These are phyloP conservation scores for Scytalopus superciliaris DNA, from an alignment of 2,113 vertebrate genomes.

Conservation along the genomic window DNA sequence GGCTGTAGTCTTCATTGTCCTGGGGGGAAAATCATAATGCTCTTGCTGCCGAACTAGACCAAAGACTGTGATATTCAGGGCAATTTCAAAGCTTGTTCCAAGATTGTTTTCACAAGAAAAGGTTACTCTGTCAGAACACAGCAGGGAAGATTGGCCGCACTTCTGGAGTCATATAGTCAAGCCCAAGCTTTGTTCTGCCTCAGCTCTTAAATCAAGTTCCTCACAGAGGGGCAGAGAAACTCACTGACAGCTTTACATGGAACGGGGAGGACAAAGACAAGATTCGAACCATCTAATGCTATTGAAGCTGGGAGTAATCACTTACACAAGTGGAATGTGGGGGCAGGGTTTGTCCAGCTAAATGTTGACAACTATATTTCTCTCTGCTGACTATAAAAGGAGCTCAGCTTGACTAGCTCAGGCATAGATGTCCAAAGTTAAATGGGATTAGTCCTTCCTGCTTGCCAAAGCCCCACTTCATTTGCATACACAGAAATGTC, in stretches of 20 bases:
- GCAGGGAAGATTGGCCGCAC: neutral
- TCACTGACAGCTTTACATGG: neutral
- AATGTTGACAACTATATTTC: conserved; percentile 10
- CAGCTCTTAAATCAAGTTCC: conserved; percentile 1
- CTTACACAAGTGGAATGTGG: neutral
- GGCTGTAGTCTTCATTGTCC: neutral
- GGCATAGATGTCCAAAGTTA: neutral
- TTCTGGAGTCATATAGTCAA: neutral
- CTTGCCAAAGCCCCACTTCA: neutral
- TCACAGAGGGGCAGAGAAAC: neutral
- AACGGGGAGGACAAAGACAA: neutral
- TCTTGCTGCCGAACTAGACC: neutral
- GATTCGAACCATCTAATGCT: neutral
- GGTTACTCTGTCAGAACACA: conserved; percentile 17
- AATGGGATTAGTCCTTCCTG: neutral
- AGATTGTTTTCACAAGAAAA: conserved; percentile 30
- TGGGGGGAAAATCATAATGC: neutral
- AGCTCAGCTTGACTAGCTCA: neutral
- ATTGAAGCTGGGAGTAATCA: neutral
- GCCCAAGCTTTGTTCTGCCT: conserved; percentile 34
- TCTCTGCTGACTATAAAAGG: conserved; percentile 12
- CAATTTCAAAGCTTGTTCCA: conserved; percentile 22
- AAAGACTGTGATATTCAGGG: neutral
- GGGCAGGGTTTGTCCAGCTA: neutral
- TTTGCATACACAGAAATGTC: neutral